phyloP scores from a whole-genome alignment of 2,797 vertebrate species.

The Fistularia tabacaria region DNA sequence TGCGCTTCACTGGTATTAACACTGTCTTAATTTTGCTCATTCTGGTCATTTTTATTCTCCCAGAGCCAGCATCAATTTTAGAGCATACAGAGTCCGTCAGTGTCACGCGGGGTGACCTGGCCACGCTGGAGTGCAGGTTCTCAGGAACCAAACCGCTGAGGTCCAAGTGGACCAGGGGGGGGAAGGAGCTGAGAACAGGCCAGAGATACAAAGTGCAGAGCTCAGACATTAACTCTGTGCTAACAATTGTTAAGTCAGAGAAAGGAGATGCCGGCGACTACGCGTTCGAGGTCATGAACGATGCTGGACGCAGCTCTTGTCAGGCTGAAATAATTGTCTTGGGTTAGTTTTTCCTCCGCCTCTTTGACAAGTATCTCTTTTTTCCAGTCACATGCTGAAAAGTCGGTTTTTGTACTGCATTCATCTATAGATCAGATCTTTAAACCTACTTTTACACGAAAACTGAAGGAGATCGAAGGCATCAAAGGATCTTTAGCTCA shows the following conservation, averaged over 20 bases:
- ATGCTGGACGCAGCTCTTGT: conserved; percentile 87
- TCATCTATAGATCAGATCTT: conserved; percentile 90
- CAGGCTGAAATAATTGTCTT: conserved; percentile 85
- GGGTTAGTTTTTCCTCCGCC: conserved; percentile 76
- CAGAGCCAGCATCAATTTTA: conserved; percentile 85
- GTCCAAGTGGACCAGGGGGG: conserved; percentile 83
- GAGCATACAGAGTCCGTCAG: conserved; percentile 85
- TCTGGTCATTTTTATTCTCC: conserved; percentile 38
- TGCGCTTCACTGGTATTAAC: conserved; percentile 20
- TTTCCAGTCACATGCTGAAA: conserved; percentile 3
- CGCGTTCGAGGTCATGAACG: conserved; percentile 90
- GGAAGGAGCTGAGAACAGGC: conserved; percentile 79
- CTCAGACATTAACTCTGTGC: conserved; percentile 82
- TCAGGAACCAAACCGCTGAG: conserved; percentile 86
- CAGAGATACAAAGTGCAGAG: conserved; percentile 82
- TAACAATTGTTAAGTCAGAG: conserved; percentile 89
- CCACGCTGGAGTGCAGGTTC: conserved; percentile 85
- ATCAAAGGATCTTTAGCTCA: conserved; percentile 94
- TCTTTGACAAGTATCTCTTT: not conserved
- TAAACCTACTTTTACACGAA: conserved; percentile 95
- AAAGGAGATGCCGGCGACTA: conserved; percentile 90
- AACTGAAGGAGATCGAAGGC: conserved; percentile 90
- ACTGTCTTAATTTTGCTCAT: too few species aligned
- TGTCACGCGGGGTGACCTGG: conserved; percentile 84
- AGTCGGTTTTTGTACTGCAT: conserved; percentile 52